phyloP scores from a whole-genome alignment of 1,140 invertebrate genomes.

The Muscidifurax raptorellus region DNA sequence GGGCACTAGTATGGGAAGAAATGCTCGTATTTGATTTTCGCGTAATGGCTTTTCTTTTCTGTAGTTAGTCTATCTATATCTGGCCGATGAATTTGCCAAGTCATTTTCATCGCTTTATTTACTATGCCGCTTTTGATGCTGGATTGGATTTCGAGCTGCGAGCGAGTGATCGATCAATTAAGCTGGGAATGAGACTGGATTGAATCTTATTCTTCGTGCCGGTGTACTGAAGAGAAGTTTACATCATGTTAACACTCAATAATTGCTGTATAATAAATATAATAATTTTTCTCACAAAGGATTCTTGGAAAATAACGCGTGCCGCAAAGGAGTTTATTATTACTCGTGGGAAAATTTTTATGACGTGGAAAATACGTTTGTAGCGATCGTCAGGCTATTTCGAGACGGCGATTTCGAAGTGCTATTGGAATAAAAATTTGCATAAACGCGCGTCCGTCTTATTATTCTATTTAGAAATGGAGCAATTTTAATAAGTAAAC shows the following conservation, averaged over 20 bases:
- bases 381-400: background rate
- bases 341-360: background rate
- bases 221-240: background rate
- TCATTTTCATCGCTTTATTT: slow-evolving; percentile 15
- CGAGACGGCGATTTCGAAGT: background rate
- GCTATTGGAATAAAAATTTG: background rate
- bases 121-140: background rate
- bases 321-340: background rate
- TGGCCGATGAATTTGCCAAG: background rate
- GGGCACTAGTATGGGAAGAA: background rate
- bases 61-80: background rate
- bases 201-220: background rate
- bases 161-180: slow-evolving; percentile 24
- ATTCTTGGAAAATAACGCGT: background rate
- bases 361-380: background rate
- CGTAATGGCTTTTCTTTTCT: slow-evolving; percentile 3
- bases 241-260: background rate
- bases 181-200: background rate
- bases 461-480: background rate
- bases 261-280: background rate
- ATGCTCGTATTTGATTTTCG: slow-evolving; percentile 14
- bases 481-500: background rate
- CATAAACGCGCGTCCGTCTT: background rate
- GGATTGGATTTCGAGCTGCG: background rate
- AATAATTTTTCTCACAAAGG: background rate